Base-by-base conservation (phyloP, 23 tunicate genomes). In the Trididemnum clinides region DNA sequence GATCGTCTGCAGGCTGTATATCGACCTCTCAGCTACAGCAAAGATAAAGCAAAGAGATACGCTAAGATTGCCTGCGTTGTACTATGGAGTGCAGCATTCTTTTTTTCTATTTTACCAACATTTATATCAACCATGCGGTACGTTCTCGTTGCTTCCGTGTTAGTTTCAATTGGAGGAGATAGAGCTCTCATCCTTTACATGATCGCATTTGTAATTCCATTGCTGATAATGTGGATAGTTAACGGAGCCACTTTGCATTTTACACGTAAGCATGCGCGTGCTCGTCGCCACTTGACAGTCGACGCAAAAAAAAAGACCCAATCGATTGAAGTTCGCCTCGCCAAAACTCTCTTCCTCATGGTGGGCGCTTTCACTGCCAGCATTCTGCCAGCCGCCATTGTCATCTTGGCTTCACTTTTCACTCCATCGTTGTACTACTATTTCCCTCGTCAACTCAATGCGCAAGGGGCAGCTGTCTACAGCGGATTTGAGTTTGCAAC, bases 1-100 rank as follows among this genome's bases (percentile, higher is more conserved):
- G 97, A 92, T 51, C 72, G 97, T 23, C 66, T 92, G 35, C 80
- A 76, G 35, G 88, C 90, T 25, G 90, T 92, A 25, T 77, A 87
- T 78, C 87, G 81, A 22, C 97, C 97, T 18, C 50, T 92, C 33
- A 29, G 72, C 0, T 92, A 92, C 85, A 62, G 88, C 28, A 83
- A 90, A 38, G 92, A 92, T 76, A 75, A 51, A 50, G 97, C 97
- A 30, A 92, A 92, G 49, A 29, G 22, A 10, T 35, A 77, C 27
- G 88, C 97, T 20, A 92, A 36, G 28, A 58, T 33, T 33, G 19
- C 59, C 0, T 81, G 85, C 26, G 69, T 77, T 31, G 86, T 36
- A 0, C 72, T 92, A 5, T 92, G 97, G 97, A 64, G 64, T n/a
- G 37, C 50, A 0, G 87, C 76, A 26, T 20, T 87, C 25, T 18